phyloP scores from a whole-genome alignment of 2,797 vertebrate genomes.

The Uromys caudimaculatus region DNA sequence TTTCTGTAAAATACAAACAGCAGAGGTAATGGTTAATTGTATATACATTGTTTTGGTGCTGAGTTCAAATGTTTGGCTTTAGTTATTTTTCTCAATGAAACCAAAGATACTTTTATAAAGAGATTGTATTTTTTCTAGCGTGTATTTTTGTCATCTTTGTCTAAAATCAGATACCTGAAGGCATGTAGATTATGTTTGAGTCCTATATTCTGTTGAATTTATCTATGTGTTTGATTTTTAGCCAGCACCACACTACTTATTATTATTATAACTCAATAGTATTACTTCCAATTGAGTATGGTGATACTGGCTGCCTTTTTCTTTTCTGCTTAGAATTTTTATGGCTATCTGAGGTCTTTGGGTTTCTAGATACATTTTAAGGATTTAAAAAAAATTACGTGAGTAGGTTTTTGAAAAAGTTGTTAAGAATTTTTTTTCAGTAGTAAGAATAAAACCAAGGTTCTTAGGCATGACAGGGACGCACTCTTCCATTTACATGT shows the following conservation, averaged over 20 bases:
- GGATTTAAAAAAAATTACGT: neutral
- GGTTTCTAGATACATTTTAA: neutral
- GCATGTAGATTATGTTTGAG: neutral
- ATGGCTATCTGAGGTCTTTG: neutral
- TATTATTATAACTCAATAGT: neutral
- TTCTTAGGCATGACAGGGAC: neutral
- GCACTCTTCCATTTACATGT: too few species aligned
- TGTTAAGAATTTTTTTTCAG: neutral
- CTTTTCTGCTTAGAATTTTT: neutral
- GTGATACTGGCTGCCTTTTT: neutral
- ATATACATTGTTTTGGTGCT: neutral
- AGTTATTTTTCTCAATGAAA: constrained; percentile 21
- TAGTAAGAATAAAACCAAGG: neutral
- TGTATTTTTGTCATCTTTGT: neutral
- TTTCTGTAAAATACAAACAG: constrained; percentile 20
- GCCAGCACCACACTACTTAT: neutral
- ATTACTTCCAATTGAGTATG: neutral
- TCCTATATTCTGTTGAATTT: neutral
- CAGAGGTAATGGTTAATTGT: neutral
- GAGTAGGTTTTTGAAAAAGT: neutral
- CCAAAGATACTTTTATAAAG: constrained; percentile 35
- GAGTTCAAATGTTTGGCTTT: neutral
- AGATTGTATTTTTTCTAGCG: neutral
- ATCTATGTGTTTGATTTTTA: neutral
- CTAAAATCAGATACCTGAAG: neutral